Evolutionary conservation across 2,113 vertebrate genomes (phyloP).

Genomic region (Hyperopisus bebe): DNA sequence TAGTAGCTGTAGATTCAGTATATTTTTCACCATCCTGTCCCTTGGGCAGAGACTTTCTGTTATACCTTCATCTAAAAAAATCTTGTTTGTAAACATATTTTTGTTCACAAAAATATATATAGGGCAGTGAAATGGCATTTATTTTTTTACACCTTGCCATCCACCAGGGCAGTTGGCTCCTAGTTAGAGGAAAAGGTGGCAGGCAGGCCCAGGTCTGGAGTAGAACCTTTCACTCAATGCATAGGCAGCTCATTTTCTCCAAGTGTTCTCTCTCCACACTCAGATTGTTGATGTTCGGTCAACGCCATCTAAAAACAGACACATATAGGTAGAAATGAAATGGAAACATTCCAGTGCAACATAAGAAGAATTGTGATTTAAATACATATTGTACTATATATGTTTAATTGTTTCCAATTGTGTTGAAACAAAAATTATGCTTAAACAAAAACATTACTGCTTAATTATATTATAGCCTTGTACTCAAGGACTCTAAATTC

Average conservation of each 20-base stretch:
- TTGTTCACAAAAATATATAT: conserved; percentile 23
- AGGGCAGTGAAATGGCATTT: conserved; percentile 35
- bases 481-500: background rate
- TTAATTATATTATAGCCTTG: background rate
- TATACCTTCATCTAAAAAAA: background rate
- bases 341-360: background rate
- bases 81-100: conserved; percentile 32
- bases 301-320: conserved; percentile 69
- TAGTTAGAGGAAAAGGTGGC: conserved; percentile 11
- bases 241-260: conserved; percentile 59
- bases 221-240: conserved; percentile 33
- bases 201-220: conserved; percentile 37
- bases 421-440: background rate
- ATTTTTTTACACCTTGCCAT: conserved; percentile 38
- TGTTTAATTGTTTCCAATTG: background rate
- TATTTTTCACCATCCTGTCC: conserved; percentile 24
- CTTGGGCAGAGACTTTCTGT: background rate
- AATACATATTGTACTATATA: background rate
- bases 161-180: conserved; percentile 45
- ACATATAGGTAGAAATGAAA: background rate
- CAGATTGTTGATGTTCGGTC: conserved; percentile 95
- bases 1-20: conserved; percentile 11
- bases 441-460: background rate
- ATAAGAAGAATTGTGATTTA: background rate
- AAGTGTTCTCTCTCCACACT: conserved; percentile 59